Percentiles rank a stretch among this genome's conserved stretches.
These are phyloP conservation scores for Achatina immaculata DNA, from an alignment of 1,140 invertebrate species.

Conservation along the genomic window DNA sequence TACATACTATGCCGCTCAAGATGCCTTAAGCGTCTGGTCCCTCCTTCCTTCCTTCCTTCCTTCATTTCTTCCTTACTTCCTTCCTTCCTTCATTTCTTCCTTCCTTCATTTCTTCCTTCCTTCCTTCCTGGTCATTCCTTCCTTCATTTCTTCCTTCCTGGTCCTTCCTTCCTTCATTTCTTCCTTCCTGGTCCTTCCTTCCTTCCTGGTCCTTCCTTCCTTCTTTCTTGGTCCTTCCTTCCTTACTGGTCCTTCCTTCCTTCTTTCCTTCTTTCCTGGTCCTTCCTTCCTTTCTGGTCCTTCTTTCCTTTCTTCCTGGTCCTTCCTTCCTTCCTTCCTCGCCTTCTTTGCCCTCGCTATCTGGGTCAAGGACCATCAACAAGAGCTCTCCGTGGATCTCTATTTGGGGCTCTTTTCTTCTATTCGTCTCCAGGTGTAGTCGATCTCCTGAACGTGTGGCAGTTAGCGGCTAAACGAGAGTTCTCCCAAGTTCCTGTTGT, in stretches of 20 bases:
- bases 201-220: constrained; percentile 4
- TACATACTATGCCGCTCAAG: no score
- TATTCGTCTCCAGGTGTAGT: no score
- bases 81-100: constrained; percentile 4
- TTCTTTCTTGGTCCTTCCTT: neutral
- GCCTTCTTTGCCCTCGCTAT: no score
- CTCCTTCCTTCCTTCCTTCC: constrained; percentile 21
- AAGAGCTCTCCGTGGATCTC: no score
- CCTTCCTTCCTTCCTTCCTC: constrained; percentile 1
- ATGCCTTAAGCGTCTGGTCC: no score
- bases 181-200: neutral
- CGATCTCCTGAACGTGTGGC: no score
- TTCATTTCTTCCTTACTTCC: constrained; percentile 13
- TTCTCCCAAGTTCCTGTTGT: no score
- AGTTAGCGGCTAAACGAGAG: no score
- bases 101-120: constrained; percentile 1
- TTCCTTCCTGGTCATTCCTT: neutral
- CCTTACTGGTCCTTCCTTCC: neutral
- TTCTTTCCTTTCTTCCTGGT: neutral
- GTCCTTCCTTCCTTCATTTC: neutral
- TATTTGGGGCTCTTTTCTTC: no score
- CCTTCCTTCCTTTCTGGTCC: neutral
- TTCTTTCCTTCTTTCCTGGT: neutral
- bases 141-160: neutral
- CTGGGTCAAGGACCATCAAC: no score